These are phyloP conservation scores for Heliangelus exortis DNA, from an alignment of 2,797 vertebrate species.

Conservation along the genomic window DNA sequence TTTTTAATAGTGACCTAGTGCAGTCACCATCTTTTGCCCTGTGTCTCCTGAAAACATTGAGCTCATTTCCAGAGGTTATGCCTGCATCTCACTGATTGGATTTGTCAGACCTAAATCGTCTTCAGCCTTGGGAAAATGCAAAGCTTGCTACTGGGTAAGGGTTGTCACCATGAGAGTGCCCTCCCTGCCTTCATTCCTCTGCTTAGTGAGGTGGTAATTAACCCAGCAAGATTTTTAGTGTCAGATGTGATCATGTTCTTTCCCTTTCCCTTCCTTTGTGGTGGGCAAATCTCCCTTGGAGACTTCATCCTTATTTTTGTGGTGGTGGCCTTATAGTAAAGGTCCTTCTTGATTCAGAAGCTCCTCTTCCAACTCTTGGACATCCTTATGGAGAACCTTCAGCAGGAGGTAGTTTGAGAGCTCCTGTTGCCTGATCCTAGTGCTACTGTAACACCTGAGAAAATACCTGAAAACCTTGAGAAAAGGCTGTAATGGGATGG, in stretches of 20 bases:
- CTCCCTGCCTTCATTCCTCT: slow-evolving; percentile 11
- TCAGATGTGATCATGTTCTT: slow-evolving; percentile 8
- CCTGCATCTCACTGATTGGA: background rate
- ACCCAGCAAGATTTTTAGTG: background rate
- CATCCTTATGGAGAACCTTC: background rate
- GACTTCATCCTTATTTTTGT: background rate
- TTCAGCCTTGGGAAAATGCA: slow-evolving; percentile 25
- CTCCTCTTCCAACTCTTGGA: background rate
- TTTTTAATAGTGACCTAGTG: slow-evolving; percentile 23
- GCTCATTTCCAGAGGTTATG: background rate
- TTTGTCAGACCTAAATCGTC: slow-evolving; percentile 41
- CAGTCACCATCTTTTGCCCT: background rate
- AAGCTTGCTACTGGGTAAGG: background rate
- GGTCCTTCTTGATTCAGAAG: background rate
- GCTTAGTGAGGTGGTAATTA: slow-evolving; percentile 26
- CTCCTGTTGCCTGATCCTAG: background rate
- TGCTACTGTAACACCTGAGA: background rate
- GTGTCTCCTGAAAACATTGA: background rate
- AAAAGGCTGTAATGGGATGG: background rate
- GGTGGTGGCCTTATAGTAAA: background rate
- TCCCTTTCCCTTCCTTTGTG: background rate
- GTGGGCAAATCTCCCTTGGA: background rate
- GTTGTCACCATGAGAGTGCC: slow-evolving; percentile 16
- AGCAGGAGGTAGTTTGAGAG: background rate
- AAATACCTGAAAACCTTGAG: background rate